phyloP scores from a whole-genome alignment of 2,797 vertebrate genomes.

The Thaleichthys pacificus region DNA sequence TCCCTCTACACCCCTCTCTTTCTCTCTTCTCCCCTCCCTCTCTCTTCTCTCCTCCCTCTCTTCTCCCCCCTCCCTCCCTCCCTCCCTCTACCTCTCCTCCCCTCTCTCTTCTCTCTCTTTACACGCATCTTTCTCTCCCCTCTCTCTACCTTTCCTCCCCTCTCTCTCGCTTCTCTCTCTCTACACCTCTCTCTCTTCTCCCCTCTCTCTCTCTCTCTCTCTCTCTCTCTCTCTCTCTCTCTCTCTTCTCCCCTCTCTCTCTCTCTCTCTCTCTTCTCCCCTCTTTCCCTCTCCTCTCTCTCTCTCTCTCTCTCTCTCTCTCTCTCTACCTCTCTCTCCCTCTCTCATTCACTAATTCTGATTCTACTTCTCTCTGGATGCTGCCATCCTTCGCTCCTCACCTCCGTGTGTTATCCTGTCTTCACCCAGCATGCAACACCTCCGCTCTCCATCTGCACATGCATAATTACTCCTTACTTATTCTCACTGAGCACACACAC shows the following conservation, averaged over 20 bases:
- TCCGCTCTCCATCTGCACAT: neutral
- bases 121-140: too few relatives aligned
- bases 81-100: too few relatives aligned
- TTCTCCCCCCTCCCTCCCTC: neutral
- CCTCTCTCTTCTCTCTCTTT: conserved; percentile 8
- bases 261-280: neutral
- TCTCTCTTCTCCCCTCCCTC: neutral
- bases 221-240: neutral
- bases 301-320: neutral
- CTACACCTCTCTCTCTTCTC: neutral
- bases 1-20: neutral
- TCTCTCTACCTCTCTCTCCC: neutral
- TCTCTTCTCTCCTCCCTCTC: neutral
- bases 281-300: neutral
- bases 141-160: neutral
- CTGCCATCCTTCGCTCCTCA: too few relatives aligned
- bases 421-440: neutral
- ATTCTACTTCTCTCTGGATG: too few relatives aligned
- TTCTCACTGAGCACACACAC: neutral
- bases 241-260: neutral
- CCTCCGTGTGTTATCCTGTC: neutral
- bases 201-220: neutral
- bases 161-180: conserved; percentile 1
- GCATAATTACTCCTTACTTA: neutral
- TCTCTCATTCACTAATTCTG: neutral